Evolutionary conservation across 2,797 vertebrate species (phyloP).

Genomic region (Valencia hispanica): DNA sequence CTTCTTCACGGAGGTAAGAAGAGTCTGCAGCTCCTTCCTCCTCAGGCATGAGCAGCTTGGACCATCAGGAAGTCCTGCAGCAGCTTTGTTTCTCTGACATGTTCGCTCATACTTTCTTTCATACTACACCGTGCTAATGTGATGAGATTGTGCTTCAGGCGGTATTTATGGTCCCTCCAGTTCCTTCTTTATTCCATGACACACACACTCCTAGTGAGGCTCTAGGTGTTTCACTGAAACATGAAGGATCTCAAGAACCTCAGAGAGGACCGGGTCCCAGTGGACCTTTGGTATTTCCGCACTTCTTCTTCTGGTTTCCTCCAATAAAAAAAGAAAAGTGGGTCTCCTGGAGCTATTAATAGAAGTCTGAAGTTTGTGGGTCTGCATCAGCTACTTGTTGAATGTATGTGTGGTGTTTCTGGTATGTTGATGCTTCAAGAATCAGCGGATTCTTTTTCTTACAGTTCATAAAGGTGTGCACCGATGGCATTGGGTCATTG

Average conservation of each 20-base stretch:
- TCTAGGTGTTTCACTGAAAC: not conserved
- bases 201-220: not conserved
- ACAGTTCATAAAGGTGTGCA: too few relatives aligned
- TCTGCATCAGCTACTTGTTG: not conserved
- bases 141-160: not conserved
- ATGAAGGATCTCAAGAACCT: not conserved
- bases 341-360: conserved; percentile 59
- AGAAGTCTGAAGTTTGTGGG: conserved; percentile 36
- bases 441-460: not conserved
- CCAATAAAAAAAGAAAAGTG: conserved; percentile 14
- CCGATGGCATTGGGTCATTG: too few relatives aligned
- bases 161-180: not conserved
- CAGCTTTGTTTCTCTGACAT: not conserved
- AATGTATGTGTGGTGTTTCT: not conserved
- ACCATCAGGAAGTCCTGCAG: not conserved
- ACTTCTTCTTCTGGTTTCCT: conserved; percentile 66
- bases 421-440: not conserved
- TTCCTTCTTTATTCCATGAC: not conserved
- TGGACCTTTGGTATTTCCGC: conserved; percentile 67
- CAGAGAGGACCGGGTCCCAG: conserved; percentile 45
- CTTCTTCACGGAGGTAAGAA: conserved; percentile 88
- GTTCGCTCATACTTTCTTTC: not conserved
- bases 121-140: not conserved
- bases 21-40: not conserved
- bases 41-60: not conserved